phyloP scores from a whole-genome alignment of 2,113 vertebrate species.

The Pseudorectes ferrugineus region DNA sequence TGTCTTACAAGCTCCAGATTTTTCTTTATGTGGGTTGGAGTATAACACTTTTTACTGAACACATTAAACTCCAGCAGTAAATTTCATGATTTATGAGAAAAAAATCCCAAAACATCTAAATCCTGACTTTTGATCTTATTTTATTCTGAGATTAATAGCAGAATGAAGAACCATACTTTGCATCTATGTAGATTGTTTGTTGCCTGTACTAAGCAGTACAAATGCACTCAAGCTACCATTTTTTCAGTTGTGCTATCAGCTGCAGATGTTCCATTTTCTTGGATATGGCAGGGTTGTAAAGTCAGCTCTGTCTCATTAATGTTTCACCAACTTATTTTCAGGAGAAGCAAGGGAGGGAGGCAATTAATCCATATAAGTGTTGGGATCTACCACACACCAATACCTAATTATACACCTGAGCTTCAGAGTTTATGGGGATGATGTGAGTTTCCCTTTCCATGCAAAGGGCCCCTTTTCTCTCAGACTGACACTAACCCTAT shows the following conservation, averaged over 20 bases:
- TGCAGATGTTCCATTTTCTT: background rate
- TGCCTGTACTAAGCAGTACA: background rate
- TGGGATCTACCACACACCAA: background rate
- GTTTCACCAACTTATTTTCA: background rate
- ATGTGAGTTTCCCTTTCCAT: background rate
- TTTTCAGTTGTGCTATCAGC: background rate
- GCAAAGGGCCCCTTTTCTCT: background rate
- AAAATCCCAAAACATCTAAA: background rate
- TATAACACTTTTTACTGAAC: background rate
- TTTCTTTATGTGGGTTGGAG: background rate
- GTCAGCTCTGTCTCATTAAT: background rate
- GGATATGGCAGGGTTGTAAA: background rate
- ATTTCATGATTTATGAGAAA: background rate
- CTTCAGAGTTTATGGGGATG: background rate
- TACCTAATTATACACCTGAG: background rate
- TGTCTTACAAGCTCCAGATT: background rate
- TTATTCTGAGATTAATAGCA: background rate
- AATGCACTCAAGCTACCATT: background rate
- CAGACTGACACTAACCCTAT: background rate
- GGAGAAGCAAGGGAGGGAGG: background rate
- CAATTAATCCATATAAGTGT: background rate
- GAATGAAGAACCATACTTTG: background rate
- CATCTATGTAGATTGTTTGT: background rate
- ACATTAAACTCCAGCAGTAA: background rate
- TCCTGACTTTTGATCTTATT: background rate